phyloP scores from a whole-genome alignment of 1,140 invertebrate genomes.

The Saxidomus purpurata region DNA sequence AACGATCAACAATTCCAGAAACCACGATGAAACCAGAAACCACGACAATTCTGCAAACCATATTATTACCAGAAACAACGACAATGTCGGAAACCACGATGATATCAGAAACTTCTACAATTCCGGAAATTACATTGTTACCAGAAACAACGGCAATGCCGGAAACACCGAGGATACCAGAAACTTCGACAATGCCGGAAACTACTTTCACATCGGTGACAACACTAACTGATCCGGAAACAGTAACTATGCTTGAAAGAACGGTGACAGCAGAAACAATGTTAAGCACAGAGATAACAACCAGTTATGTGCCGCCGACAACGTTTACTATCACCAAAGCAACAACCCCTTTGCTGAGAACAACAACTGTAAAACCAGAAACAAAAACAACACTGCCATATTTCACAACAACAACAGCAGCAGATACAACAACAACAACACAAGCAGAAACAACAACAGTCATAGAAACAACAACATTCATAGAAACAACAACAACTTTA shows the following conservation, averaged over 20 bases:
- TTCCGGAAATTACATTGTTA: background rate
- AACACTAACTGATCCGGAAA: background rate
- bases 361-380: background rate
- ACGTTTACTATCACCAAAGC: background rate
- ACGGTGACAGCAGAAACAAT: background rate
- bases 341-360: background rate
- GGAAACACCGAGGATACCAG: background rate
- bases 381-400: background rate
- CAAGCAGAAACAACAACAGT: background rate
- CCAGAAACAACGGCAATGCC: background rate
- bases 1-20: background rate
- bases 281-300: background rate
- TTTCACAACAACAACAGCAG: background rate
- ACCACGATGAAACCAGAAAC: no score
- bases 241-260: constrained; percentile 9
- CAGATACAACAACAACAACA: background rate
- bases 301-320: background rate
- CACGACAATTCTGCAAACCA: no score
- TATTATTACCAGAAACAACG: no score
- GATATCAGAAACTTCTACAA: background rate
- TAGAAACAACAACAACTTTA: constrained; percentile 22
- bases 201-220: background rate
- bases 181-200: background rate
- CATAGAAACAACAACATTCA: background rate
- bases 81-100: no score